A percentile compares a stretch with the other conserved stretches of the same genome.
Conservation (phyloP, 2,113 vertebrate species). For the Lycocorax pyrrhopterus region DNA sequence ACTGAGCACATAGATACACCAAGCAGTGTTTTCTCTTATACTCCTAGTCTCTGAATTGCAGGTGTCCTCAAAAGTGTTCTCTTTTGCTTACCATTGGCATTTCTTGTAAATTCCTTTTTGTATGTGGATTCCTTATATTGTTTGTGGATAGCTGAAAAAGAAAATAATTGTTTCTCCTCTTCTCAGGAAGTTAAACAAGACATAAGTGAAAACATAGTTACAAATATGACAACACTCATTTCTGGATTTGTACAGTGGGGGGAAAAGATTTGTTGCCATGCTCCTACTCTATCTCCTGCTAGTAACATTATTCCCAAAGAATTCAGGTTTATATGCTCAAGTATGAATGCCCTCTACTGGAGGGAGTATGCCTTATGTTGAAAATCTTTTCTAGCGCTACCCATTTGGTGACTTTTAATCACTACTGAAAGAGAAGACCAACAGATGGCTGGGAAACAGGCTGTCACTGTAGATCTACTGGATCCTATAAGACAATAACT, state of each 20-base stretch:
- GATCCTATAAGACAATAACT: background rate
- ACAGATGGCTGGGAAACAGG: background rate
- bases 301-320: background rate
- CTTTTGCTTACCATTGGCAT: background rate
- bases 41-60: background rate
- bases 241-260: background rate
- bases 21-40: background rate
- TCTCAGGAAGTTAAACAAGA: background rate
- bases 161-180: background rate
- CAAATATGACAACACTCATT: background rate
- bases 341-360: conserved; percentile 4
- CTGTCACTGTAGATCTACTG: background rate
- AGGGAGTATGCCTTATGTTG: background rate
- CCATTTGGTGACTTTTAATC: background rate
- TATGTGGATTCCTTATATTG: background rate
- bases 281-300: background rate
- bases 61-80: background rate
- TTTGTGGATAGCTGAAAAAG: background rate
- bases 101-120: background rate
- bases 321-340: background rate
- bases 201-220: background rate
- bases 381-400: background rate
- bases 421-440: background rate
- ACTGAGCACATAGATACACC: background rate
- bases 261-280: background rate